Conservation (phyloP, 1,140 invertebrate species). For the Anoplolepis gracilipes region DNA sequence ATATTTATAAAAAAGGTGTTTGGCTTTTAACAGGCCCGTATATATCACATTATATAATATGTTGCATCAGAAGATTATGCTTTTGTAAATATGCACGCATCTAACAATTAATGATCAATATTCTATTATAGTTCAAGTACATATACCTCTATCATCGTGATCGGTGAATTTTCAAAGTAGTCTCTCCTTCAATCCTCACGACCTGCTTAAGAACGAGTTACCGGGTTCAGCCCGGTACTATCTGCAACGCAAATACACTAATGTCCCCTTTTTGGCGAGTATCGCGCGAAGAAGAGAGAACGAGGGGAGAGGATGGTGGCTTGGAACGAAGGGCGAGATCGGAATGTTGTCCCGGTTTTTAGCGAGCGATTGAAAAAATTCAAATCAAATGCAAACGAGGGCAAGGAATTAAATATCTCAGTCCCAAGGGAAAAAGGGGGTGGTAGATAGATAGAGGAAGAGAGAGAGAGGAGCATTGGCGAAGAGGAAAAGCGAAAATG, state of each 20-base stretch:
- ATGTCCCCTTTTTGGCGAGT: constrained; percentile 28
- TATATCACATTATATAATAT: not conserved
- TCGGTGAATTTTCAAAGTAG: constrained; percentile 35
- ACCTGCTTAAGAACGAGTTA: constrained; percentile 42
- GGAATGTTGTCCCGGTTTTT: constrained; percentile 64
- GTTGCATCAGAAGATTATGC: not conserved
- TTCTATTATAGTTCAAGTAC: not conserved
- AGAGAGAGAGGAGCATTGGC: too few relatives aligned
- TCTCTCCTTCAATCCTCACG: constrained; percentile 12
- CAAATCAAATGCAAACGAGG: constrained; percentile 78
- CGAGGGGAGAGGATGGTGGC: not conserved
- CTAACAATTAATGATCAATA: not conserved
- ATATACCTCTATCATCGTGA: not conserved
- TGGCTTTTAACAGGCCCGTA: too few relatives aligned
- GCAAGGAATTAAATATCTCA: constrained; percentile 76
- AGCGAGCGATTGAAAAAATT: constrained; percentile 73
- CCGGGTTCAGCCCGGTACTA: constrained; percentile 25
- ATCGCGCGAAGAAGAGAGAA: not conserved
- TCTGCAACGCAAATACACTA: constrained; percentile 78
- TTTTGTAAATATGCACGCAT: not conserved
- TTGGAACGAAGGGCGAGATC: constrained; percentile 43
- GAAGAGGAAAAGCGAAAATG: constrained; percentile 2
- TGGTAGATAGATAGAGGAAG: too few relatives aligned
- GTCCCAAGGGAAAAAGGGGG: not conserved
- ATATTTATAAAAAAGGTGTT: too few relatives aligned